Evolutionary conservation across 1,140 invertebrate species (phyloP).

Genomic region (Drosophila cardini): DNA sequence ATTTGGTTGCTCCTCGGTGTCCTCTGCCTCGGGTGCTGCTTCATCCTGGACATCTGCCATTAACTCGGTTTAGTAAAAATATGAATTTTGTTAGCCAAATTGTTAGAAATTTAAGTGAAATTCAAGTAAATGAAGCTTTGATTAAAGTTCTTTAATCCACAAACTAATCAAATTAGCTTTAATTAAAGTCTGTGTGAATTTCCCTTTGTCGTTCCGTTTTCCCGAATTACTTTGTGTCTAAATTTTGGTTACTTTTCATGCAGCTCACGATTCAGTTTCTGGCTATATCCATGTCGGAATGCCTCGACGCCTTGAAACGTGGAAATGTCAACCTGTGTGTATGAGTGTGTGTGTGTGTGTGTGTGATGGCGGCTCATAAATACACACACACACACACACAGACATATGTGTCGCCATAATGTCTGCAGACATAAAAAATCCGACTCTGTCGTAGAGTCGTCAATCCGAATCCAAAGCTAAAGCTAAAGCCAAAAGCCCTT

Average conservation of each 20-base stretch:
- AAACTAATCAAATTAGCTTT: background rate
- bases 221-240: constrained; percentile 38
- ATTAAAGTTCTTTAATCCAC: background rate
- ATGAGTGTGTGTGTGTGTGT: background rate
- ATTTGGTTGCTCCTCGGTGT: constrained; percentile 1
- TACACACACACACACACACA: constrained; percentile 11
- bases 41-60: constrained; percentile 24
- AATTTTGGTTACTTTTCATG: constrained; percentile 35
- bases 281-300: background rate
- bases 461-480: constrained; percentile 34
- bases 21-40: background rate
- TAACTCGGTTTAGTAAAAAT: background rate
- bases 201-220: constrained; percentile 1
- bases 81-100: background rate
- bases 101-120: background rate
- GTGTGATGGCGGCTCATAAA: constrained; percentile 44
- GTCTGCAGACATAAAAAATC: constrained; percentile 47
- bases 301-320: constrained; percentile 13
- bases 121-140: background rate
- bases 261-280: constrained; percentile 11
- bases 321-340: constrained; percentile 20
- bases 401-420: constrained; percentile 30
- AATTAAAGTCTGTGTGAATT: background rate
- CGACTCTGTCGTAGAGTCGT: constrained; percentile 34
- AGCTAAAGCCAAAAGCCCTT: constrained; percentile 13